Base-by-base conservation (phyloP, 2,113 vertebrate genomes). In the Noturus placidus region DNA sequence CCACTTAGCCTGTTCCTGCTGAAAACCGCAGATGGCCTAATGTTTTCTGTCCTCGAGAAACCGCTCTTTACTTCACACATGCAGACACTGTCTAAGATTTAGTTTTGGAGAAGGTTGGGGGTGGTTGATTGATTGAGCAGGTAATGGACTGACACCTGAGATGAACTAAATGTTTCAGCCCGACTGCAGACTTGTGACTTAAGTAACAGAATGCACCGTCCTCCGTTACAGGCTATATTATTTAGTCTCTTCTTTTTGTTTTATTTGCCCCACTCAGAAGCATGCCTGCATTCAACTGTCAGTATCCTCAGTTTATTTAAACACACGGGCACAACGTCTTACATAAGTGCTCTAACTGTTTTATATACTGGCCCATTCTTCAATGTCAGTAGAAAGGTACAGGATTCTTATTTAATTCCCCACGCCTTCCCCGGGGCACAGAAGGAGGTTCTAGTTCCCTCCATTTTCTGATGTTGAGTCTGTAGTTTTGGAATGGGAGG, bases 381-480 rank as follows among this genome's bases (percentile, higher is more conserved):
- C 91, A 88, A 91, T 90, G 89, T 93, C 90, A 91, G 88, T 78
- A 85, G 72, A 88, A 91, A 89, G 85, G 87, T 87, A 89, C 61
- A 69, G 87, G 79, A 93, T 94, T 93, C 94, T 92, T 94, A 91
- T 94, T 94, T 93, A 79, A 94, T 87, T 27, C 20, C 63, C 25
- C 61, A 91, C 54, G 56, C 87, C 59, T 35, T 91, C 54, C 87
- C 69, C 85, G 14, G 4, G 78, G 52, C 52, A 87, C 90, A 82
- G 88, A 76, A 7, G 42, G 70, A 84, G 56, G 88, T 89, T 92
- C 82, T 27, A 74, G 89, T 92, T 90, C 88, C 88, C 89, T 85
- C 89, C 84, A 89, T 92, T 92, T 91, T 91, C 92, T 74, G 54
- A 86, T 82, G 91, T 30, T 83, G 46, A 78, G 70, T 86, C 82